phyloP scores from a whole-genome alignment of 2,113 vertebrate genomes.

The Rutilus rutilus region DNA sequence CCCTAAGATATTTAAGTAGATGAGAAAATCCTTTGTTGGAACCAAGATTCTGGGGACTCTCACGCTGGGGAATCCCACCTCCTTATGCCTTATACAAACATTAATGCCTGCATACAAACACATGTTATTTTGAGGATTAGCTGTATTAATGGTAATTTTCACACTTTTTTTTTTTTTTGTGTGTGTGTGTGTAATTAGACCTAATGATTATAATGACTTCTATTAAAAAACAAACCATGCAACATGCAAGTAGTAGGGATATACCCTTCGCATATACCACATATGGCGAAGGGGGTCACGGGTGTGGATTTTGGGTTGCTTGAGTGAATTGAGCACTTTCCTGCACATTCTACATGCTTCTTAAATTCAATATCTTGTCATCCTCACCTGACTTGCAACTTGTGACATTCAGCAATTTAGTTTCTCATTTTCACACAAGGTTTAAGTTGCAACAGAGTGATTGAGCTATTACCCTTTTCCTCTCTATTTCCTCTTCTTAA shows the following conservation, averaged over 20 bases:
- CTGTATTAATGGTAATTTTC: background rate
- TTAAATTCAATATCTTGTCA: background rate
- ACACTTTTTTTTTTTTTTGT: background rate
- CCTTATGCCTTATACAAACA: background rate
- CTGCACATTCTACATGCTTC: background rate
- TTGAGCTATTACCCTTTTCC: background rate
- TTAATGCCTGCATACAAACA: background rate
- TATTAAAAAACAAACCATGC: background rate
- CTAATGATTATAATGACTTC: background rate
- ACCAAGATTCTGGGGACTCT: background rate
- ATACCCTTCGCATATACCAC: background rate
- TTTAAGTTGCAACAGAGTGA: background rate
- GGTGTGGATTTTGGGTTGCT: background rate
- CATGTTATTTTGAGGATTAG: background rate
- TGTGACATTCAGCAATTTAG: background rate
- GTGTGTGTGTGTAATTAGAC: background rate
- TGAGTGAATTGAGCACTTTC: background rate
- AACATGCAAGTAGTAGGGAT: background rate
- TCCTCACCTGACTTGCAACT: background rate
- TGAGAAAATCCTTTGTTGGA: background rate
- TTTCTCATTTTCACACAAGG: background rate
- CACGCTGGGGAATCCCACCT: background rate
- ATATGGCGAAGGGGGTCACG: background rate
- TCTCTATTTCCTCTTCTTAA: constrained; percentile 1
- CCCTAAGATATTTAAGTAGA: background rate